phyloP scores from a whole-genome alignment of 2,797 vertebrate genomes.

The Gobionotothen gibberifrons region DNA sequence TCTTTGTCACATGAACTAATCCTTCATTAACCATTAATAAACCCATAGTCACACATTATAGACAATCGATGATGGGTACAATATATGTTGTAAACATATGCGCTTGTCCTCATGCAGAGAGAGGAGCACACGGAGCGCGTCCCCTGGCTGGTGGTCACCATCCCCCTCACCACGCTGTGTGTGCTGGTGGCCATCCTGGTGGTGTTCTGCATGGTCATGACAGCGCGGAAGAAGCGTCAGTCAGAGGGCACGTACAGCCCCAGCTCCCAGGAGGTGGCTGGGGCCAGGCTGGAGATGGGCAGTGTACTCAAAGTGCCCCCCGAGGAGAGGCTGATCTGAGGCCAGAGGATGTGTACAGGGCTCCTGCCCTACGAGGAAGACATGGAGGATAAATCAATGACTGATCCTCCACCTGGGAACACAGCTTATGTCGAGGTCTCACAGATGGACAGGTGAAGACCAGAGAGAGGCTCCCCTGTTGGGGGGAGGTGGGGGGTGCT shows the following conservation, averaged over 20 bases:
- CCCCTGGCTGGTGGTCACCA: constrained; percentile 91
- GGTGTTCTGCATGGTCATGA: constrained; percentile 91
- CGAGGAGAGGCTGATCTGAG: constrained; percentile 95
- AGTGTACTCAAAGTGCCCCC: constrained; percentile 97
- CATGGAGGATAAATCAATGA: constrained; percentile 20
- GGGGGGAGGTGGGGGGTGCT: not conserved
- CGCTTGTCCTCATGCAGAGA: constrained; percentile 84
- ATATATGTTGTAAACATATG: not conserved
- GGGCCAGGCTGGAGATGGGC: constrained; percentile 97
- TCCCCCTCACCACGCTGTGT: constrained; percentile 91
- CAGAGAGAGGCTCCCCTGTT: constrained; percentile 7
- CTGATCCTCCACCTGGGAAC: constrained; percentile 31
- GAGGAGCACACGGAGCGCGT: constrained; percentile 82
- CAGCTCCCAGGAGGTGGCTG: constrained; percentile 96
- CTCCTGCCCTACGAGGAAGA: constrained; percentile 4
- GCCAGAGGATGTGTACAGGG: constrained; percentile 33
- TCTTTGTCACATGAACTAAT: too few species aligned
- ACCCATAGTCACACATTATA: not conserved
- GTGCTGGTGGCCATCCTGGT: constrained; percentile 88
- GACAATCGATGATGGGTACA: too few species aligned
- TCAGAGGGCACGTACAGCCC: constrained; percentile 99
- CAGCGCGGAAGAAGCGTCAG: constrained; percentile 94
- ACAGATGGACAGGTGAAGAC: constrained; percentile 25
- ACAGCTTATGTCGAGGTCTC: constrained; percentile 46
- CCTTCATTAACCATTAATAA: not conserved